Percentiles rank a stretch among this genome's conserved stretches.
phyloP scores from a whole-genome alignment of 2,797 vertebrate genomes.

The Eupleurogrammus muticus region DNA sequence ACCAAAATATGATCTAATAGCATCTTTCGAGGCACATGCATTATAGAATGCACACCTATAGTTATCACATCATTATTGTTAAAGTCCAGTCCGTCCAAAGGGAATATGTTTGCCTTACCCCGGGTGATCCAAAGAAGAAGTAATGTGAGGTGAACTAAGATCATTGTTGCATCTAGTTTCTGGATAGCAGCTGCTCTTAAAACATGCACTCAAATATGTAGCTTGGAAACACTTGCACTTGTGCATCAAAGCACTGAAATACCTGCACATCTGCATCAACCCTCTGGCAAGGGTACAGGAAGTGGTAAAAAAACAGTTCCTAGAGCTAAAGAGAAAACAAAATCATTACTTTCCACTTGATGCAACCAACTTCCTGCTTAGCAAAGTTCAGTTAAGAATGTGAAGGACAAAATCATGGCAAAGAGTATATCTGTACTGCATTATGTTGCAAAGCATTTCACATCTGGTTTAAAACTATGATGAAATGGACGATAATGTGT shows the following conservation, averaged over 20 bases:
- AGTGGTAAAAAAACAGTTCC: conserved; percentile 61
- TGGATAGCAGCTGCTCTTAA: conserved; percentile 18
- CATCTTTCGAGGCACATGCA: background rate
- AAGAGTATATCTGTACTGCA: background rate
- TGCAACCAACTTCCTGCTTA: conserved; percentile 58
- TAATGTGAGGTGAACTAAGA: conserved; percentile 47
- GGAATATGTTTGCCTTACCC: conserved; percentile 64
- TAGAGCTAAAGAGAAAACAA: conserved; percentile 37
- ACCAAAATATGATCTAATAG: background rate
- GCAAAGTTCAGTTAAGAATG: conserved; percentile 14
- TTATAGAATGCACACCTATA: background rate
- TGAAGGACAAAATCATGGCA: background rate
- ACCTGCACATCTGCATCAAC: conserved; percentile 23
- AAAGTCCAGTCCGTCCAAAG: background rate
- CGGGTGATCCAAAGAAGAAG: conserved; percentile 60
- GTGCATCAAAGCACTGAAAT: conserved; percentile 26
- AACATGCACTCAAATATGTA: conserved; percentile 21
- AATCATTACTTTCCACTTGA: conserved; percentile 60
- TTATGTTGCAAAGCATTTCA: conserved; percentile 13
- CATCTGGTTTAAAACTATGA: conserved; percentile 4
- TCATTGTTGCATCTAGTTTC: conserved; percentile 46
- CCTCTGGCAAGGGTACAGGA: conserved; percentile 57
- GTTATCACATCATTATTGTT: background rate
- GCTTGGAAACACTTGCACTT: conserved; percentile 53
- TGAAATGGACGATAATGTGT: conserved; percentile 11